Base-by-base conservation (phyloP, 2,888 invertebrate species). In the Hybos culiciformis region DNA sequence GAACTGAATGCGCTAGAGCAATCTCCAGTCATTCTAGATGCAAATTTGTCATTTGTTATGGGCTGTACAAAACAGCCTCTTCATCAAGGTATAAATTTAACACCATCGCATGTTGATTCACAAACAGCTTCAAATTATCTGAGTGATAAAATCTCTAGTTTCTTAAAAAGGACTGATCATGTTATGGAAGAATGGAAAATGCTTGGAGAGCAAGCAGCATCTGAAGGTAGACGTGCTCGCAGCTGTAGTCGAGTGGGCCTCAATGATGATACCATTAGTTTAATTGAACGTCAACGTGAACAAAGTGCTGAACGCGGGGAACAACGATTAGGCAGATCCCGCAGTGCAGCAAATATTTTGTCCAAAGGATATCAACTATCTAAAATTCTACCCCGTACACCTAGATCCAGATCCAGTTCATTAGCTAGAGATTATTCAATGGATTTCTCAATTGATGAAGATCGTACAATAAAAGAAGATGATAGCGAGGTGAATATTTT, bases 101-200 rank as follows among this genome's bases (percentile, higher is more conserved):
- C 79, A 6, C 84, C 87, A 3, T 85, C 87, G 1, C 80, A 82
- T 56, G 66, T 78, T 51, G 84, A 85, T 58, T 76, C 81, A 29
- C 72, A 77, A 38, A 87, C 86, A 0, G 80, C 83, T 3, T 86
- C 86, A 1, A 82, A 80, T 45, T 78, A 78, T 51, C 68, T 90
- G 15, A 77, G 78, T 23, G 74, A 71, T 26, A 83, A 83, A 65
- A 88, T 90, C 42, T 76, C 82, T 43, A 80, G 78, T 56, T 90
- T 90, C 55, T 67, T 90, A 24, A 77, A 76, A 56, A 73, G 83
- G 48, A 88, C 88, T 4, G 88, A 90, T 64, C 88, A 88, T 62
- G 78, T 88, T 1, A 84, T 84, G 77, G 85, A 88, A 55, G 86
- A 88, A 58, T 90, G 88, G 88, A 72, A 76, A 44, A n/a, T n/a